These are phyloP conservation scores for Orchestes rusci DNA, from an alignment of 2,888 invertebrate species.

Conservation along the genomic window DNA sequence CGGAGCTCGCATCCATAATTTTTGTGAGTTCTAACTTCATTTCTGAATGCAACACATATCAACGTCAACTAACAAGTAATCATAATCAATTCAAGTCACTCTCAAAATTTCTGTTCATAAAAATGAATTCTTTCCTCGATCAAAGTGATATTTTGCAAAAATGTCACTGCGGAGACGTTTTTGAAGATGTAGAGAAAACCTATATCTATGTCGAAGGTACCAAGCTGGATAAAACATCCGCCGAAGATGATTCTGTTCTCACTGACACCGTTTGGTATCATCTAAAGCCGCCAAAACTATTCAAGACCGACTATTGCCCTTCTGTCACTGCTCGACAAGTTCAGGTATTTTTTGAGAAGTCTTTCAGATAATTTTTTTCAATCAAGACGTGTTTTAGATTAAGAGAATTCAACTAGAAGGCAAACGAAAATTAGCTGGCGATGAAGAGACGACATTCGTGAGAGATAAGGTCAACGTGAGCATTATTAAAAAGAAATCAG, in stretches of 20 bases:
- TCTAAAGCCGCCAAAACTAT: conserved; percentile 20
- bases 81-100: too few relatives aligned
- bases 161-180: conserved; percentile 13
- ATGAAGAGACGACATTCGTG: conserved; percentile 5
- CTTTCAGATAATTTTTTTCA: too few relatives aligned
- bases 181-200: conserved; percentile 20
- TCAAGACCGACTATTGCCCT: conserved; percentile 10
- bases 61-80: too few relatives aligned
- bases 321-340: conserved; percentile 21
- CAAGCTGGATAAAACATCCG: conserved; percentile 11
- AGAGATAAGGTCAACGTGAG: conserved; percentile 16
- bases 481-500: conserved; percentile 17
- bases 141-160: conserved; percentile 3
- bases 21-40: too few relatives aligned
- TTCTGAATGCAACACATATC: too few relatives aligned
- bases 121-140: conserved; percentile 2
- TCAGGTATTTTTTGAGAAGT: too few relatives aligned
- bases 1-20: too few relatives aligned
- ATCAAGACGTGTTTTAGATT: conserved; percentile 22
- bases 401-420: conserved; percentile 21
- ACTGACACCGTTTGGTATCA: conserved; percentile 22
- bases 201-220: conserved; percentile 24
- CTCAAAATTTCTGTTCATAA: too few relatives aligned
- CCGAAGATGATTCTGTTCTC: conserved; percentile 14
- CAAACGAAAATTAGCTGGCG: conserved; percentile 18